A percentile compares a stretch with the other conserved stretches of the same genome.
These are phyloP conservation scores for Stenopsyche tienmushanensis DNA, from an alignment of 1,140 invertebrate species.

Conservation along the genomic window DNA sequence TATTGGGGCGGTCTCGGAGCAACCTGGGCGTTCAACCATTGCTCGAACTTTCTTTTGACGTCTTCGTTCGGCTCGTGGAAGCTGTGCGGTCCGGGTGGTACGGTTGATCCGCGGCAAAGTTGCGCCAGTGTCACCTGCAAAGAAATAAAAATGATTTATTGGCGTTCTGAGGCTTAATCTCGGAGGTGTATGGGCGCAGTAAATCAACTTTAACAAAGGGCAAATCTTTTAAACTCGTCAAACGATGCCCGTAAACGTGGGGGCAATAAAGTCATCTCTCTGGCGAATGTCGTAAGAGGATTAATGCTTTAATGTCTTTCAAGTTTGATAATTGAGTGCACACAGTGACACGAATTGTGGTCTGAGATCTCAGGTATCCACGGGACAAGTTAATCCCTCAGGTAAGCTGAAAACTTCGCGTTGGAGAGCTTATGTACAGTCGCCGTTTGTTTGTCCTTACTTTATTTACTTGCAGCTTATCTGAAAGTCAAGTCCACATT, in stretches of 20 bases:
- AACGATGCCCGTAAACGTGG: background rate
- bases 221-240: background rate
- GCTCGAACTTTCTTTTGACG: conserved; percentile 73
- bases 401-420: conserved; percentile 22
- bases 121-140: conserved; percentile 75
- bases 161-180: background rate
- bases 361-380: conserved; percentile 7
- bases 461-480: conserved; percentile 16
- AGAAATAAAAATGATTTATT: conserved; percentile 37
- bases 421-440: conserved; percentile 11
- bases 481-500: conserved; percentile 17
- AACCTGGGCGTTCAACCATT: conserved; percentile 69
- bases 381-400: conserved; percentile 36
- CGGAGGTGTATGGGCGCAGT: no score
- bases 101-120: conserved; percentile 68
- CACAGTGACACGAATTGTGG: no score
- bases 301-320: conserved; percentile 27
- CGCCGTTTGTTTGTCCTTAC: conserved; percentile 10
- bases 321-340: conserved; percentile 4
- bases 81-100: conserved; percentile 54
- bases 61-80: conserved; percentile 73
- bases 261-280: background rate
- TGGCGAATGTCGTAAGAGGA: conserved; percentile 26
- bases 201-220: background rate
- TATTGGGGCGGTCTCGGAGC: conserved; percentile 61